Evolutionary conservation across 2,113 vertebrate genomes (phyloP), one percentile per base, ranked within the genome.

Genomic region (Anguilla japonica): DNA sequence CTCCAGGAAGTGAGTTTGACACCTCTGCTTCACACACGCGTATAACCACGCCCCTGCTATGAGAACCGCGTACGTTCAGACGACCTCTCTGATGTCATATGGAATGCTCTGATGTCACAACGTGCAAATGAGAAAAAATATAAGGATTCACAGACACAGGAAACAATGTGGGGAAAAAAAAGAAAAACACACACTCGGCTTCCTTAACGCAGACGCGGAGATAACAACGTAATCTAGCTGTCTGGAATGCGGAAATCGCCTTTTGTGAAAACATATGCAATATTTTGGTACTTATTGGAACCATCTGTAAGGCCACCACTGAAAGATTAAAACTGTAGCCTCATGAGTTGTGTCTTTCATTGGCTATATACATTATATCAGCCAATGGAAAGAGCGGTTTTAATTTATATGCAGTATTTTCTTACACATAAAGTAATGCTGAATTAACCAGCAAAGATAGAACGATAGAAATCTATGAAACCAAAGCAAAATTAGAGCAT

Each of bases 91-190:
- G 41, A 75, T 56, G 40, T 57, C 29, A 79, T 79, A 43, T 84
- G 86, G 71, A 83, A 87, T 87, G 81, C 34, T 83, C 82, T 79
- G 82, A 83, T 80, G 71, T 79, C 60, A 87, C 43, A 57, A 83
- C 8, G 60, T 83, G 82, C 29, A 57, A 60, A 83, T 82, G 81
- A 53, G 8, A 53, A 60, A 83, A 75, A n/a, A 75, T 9, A 75
- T 2, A 75, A 16, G 14, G 7, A 83, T 83, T 34, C 78, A 79
- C 6, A n/a, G 71, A 1, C 0, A 75, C 67, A 34, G 29, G 83
- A 29, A 83, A 75, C 18, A 40, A 18, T 26, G 11, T 29, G 53
- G 22, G 13, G 18, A 41, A 81, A 57, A 67, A 29, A 9, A 29
- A 34, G 1, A 53, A 53, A 53, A 53, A 40, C 2, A 2, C 1